Conservation (phyloP, 35 echinoderm and acorn worm genomes). For the Ptychodera flava region DNA sequence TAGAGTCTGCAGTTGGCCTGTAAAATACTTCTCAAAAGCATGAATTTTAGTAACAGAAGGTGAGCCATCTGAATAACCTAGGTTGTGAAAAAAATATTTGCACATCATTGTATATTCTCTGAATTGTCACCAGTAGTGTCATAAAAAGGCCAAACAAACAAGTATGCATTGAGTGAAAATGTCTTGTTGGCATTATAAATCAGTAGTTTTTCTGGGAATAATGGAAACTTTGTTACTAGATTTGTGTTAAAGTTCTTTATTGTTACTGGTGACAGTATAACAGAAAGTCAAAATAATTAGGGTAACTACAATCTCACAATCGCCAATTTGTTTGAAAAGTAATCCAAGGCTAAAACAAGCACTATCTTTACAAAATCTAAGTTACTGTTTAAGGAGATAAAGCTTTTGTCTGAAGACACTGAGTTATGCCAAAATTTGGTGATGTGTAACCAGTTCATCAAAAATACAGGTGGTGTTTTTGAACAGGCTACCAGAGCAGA, state of each 20-base stretch:
- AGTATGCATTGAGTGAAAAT: neutral
- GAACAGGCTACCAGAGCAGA: no score
- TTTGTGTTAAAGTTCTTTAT: neutral
- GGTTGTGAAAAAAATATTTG: neutral
- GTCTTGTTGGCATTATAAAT: neutral
- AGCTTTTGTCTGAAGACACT: no score
- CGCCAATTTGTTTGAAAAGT: no score
- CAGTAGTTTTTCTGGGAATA: neutral
- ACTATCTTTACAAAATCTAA: no score
- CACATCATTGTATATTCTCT: neutral
- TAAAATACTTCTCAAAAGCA: conserved; percentile 85
- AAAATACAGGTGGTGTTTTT: no score
- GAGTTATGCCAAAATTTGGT: no score
- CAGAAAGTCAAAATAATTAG: no score
- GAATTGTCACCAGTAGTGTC: neutral
- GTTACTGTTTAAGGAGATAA: no score
- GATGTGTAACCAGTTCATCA: no score
- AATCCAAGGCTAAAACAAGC: no score
- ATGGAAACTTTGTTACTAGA: neutral
- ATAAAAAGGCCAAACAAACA: neutral
- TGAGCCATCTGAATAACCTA: conserved; percentile 71
- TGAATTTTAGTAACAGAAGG: conserved; percentile 72
- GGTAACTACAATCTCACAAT: no score
- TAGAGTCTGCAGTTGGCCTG: conserved; percentile 45
- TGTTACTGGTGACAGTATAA: no score